Base-by-base conservation (phyloP, 2,113 vertebrate species). In the Salminus brasiliensis region DNA sequence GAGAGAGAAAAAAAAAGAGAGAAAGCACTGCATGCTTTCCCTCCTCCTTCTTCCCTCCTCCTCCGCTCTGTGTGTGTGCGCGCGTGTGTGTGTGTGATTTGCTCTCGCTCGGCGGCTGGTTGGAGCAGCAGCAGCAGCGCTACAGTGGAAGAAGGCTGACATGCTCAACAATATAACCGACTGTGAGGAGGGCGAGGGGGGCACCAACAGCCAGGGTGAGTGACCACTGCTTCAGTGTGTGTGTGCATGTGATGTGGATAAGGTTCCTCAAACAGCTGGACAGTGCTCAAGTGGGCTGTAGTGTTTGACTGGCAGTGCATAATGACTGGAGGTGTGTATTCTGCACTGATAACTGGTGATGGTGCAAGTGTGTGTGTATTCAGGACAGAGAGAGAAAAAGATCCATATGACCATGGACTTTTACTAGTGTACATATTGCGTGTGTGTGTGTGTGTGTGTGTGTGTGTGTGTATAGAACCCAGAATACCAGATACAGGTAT, bases 121-220 rank as follows among this genome's bases (percentile, higher is more conserved):
- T 67, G 49, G 69, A 72, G 77, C 77, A 63, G 57, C 43, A 55
- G 60, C 32, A n/a, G 76, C 52, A 23, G 78, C 55, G 69, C 10
- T 25, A 27, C 63, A 66, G 59, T 41, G 29, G 70, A 47, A 43
- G 78, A 70, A 66, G 62, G 62, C 62, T 36, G 5, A 23, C 32
- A 79, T 79, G 78, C 78, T 79, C 45, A 79, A 79, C 78, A 79
- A 79, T 45, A 39, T 79, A 39, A 72, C 59, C 10, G 78, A 79
- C 78, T 79, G 78, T 10, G 78, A 79, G 25, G 78, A 79, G 78
- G 78, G 59, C 69, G 78, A 79, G 72, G 78, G 69, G 69, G 78
- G 78, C 45, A 72, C 78, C 59, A 72, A 66, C 69, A 79, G 69
- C 34, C 78, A 79, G 69, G 78, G 78, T 79, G 34, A 79, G 78